Base-by-base conservation (phyloP, 2,113 vertebrate species). In the Tetraodon nigroviridis region DNA sequence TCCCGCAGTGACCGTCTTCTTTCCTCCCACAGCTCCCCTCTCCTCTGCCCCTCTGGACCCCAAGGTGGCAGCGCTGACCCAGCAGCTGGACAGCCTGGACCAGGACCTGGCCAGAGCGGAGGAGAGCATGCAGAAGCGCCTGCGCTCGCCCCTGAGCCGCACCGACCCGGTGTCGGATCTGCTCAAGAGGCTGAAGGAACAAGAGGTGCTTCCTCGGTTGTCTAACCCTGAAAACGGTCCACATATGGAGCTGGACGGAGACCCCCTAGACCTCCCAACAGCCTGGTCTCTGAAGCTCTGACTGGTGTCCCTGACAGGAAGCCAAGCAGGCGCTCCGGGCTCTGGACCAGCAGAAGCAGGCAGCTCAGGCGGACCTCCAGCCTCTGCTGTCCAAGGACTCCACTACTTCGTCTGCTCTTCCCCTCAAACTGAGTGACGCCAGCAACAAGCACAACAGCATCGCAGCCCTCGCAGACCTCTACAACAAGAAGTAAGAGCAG, bases 401-500 rank as follows among this genome's bases (percentile, higher is more conserved):
- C 73, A 47, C 88, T 0, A 64, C 88, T 0, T 89, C 92, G 47
- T 89, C 93, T 18, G 90, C 87, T 48, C 87, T 99, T 50, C 93
- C 93, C 0, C 86, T 92, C 60, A 87, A 86, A 1, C 79, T 97
- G 55, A 91, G 76, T 12, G 84, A 78, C 2, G 76, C 92, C 79
- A 93, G 91, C 80, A 94, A 91, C 86, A 98, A 95, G 70, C 90
- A 90, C 47, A 89, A 78, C 0, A 89, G 91, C 2, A 80, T 93
- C 19, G 88, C 76, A 4, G 81, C 67, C 20, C 93, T 98, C 13
- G 89, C 90, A 70, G 84, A 80, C 58, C 93, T 97, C 68, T 97
- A 92, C 37, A 83, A 69, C 0, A 91, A 94, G 75, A 98, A 98
- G 97, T 98, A 90, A 87, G 92, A 84, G 58, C 8, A 48, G 32